Base-by-base conservation (phyloP, 92 coral and sea anemone species). In the Actinernus sp. region DNA sequence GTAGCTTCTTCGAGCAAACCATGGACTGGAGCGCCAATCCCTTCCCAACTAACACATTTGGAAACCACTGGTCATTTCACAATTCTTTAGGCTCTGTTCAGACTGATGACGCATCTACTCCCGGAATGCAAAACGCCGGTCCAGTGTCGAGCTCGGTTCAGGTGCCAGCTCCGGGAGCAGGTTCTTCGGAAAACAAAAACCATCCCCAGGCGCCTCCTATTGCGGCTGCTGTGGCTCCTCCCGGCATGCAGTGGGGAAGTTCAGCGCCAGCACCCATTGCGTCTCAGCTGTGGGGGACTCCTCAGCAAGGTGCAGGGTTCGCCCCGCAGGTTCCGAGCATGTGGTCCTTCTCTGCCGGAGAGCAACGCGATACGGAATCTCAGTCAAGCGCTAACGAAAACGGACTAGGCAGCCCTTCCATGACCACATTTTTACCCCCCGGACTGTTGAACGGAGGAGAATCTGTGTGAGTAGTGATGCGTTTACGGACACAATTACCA, bases 351-450 rank as follows among this genome's bases (percentile, higher is more conserved):
- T 80, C 89, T 13, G 71, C 71, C 3, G 87, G 85, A 48, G 81
- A 68, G 37, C 82, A 82, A 31, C 94, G 73, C 45, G 97, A 95
- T 14, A 92, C 76, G 45, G 91, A 85, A 25, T 84, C 97, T 23
- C 96, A 92, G 74, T 65, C 98, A 46, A 86, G 91, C 23, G 71
- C 87, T 3, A 75, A 76, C 47, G 97, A 89, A 32, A 89, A 91
- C 31, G 97, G 97, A 49, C 81, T 95, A 37, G 93, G 86, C 5
- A 95, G 99, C 56, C 99, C 99, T 19, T 95, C 99, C 9, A 91
- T 95, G 97, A 81, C 97, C 4, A 95, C 99, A 21, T 95, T 91
- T 73, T 82, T 95, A 51, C 99, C 99, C 13, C 99, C 99, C 14
- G 99, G 99, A 22, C 92, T 95, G 49, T 75, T 95, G 45, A 95